phyloP scores from a whole-genome alignment of 2,888 invertebrate species.

The Drosophila quinaria region DNA sequence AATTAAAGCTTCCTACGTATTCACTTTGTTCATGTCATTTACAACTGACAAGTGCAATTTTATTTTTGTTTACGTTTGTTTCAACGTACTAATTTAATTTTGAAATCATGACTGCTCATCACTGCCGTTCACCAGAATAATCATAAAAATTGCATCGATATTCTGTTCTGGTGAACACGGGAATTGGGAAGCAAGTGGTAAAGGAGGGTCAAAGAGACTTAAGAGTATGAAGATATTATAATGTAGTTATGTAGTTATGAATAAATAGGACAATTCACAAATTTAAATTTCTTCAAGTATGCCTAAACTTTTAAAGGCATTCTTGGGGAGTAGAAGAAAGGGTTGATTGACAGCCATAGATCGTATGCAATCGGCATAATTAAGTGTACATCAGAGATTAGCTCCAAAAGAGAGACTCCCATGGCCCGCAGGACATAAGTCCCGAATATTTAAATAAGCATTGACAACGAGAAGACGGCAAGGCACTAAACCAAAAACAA shows the following conservation, averaged over 20 bases:
- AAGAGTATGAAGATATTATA: too few species aligned
- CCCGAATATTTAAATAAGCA: constrained; percentile 72
- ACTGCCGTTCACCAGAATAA: too few species aligned
- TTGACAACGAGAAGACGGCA: constrained; percentile 52
- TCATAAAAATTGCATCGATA: too few species aligned
- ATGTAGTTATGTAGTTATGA: background rate
- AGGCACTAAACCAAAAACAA: constrained; percentile 22
- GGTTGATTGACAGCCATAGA: constrained; percentile 42
- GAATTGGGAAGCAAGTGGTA: too few species aligned
- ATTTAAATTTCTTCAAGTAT: constrained; percentile 10
- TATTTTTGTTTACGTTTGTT: too few species aligned
- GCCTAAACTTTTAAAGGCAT: constrained; percentile 1
- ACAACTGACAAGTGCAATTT: too few species aligned
- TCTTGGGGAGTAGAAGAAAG: constrained; percentile 9
- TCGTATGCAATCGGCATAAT: constrained; percentile 70
- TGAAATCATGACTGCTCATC: too few species aligned
- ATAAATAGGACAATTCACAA: background rate
- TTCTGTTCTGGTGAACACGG: too few species aligned
- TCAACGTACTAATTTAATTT: too few species aligned
- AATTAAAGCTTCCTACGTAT: too few species aligned
- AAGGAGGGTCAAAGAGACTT: too few species aligned
- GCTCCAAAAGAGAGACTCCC: constrained; percentile 35
- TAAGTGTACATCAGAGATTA: constrained; percentile 79
- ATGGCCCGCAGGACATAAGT: constrained; percentile 52
- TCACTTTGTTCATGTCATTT: too few species aligned